Percentiles rank a stretch among this genome's conserved stretches.
Conservation (phyloP, 2,888 invertebrate species). For the Orchesella flavescens region DNA sequence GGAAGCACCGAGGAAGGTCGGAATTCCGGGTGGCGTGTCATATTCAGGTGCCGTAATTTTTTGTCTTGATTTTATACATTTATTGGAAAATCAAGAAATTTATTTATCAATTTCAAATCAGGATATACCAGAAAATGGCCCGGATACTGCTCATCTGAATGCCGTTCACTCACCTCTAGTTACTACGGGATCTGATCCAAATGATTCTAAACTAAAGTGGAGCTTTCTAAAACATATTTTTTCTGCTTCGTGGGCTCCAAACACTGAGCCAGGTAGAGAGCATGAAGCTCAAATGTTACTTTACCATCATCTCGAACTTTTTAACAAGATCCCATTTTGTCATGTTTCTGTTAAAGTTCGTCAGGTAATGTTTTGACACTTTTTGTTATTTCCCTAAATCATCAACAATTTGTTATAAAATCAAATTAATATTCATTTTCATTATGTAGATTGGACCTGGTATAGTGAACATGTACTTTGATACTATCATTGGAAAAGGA, state of each 20-base stretch:
- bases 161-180: too few species aligned
- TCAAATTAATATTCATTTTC: not conserved
- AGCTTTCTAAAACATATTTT: constrained; percentile 73
- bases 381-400: not conserved
- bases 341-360: not conserved
- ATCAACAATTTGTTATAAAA: too few species aligned
- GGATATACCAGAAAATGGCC: constrained; percentile 84
- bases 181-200: too few species aligned
- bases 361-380: not conserved
- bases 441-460: constrained; percentile 75
- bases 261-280: constrained; percentile 6
- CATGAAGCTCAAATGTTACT: constrained; percentile 38
- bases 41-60: not conserved
- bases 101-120: too few species aligned
- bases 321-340: not conserved
- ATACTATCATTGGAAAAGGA: constrained; percentile 73
- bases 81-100: too few species aligned
- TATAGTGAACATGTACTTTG: constrained; percentile 75
- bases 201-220: too few species aligned
- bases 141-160: too few species aligned
- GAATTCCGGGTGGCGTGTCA: too few species aligned
- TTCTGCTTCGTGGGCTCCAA: constrained; percentile 35
- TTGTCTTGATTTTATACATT: too few species aligned
- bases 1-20: constrained; percentile 82
- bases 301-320: not conserved